phyloP scores from a whole-genome alignment of 2,113 vertebrate genomes.

The Passer montanus region DNA sequence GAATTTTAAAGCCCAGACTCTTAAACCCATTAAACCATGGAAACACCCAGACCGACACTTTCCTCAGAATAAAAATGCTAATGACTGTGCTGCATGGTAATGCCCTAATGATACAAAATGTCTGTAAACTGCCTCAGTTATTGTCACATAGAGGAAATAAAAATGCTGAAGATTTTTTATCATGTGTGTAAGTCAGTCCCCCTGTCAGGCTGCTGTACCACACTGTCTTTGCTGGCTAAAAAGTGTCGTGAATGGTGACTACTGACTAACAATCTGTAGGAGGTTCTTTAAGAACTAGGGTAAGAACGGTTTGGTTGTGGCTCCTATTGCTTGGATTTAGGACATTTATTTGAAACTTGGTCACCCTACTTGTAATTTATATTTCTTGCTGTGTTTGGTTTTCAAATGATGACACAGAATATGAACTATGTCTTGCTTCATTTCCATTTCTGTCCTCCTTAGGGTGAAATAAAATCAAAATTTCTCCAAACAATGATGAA shows the following conservation, averaged over 20 bases:
- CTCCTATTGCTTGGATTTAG: neutral
- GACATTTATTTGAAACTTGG: neutral
- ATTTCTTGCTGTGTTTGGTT: neutral
- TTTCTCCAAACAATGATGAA: neutral
- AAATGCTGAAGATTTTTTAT: neutral
- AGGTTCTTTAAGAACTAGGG: neutral
- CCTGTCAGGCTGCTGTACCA: neutral
- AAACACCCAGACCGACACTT: neutral
- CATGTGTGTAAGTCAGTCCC: neutral
- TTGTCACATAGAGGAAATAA: neutral
- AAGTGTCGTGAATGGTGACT: neutral
- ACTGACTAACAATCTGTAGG: neutral
- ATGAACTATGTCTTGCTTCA: neutral
- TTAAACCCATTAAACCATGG: neutral
- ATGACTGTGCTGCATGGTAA: neutral
- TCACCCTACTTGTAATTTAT: neutral
- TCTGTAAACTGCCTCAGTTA: neutral
- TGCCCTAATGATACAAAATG: neutral
- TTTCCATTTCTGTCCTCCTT: neutral
- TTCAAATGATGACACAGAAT: neutral
- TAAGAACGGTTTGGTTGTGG: neutral
- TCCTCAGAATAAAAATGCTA: neutral
- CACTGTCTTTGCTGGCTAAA: neutral
- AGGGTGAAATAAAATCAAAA: neutral
- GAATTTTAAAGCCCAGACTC: slow-evolving; percentile 4